These are phyloP conservation scores for Magallana ariakensis DNA, from an alignment of 1,140 invertebrate species.

Conservation along the genomic window DNA sequence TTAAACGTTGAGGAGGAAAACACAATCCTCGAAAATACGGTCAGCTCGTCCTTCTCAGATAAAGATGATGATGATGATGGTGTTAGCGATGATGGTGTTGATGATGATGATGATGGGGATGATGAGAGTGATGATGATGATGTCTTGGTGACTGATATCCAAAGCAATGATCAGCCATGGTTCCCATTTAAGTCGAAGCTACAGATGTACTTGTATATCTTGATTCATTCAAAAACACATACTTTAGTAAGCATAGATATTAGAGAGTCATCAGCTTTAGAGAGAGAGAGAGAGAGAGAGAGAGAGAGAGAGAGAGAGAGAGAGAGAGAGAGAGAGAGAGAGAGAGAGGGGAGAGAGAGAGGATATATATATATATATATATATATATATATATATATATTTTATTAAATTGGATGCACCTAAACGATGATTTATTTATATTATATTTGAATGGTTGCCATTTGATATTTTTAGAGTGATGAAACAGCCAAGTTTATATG, in stretches of 20 bases:
- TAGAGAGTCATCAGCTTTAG: not conserved
- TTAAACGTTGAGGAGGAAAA: not conserved
- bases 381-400: too few species aligned
- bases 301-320: too few species aligned
- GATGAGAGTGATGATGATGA: not conserved
- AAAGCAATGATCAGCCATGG: not conserved
- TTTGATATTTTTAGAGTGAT: slow-evolving; percentile 45
- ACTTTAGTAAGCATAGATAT: not conserved
- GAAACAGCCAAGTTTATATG: slow-evolving; percentile 50
- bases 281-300: not conserved
- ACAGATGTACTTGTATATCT: slow-evolving; percentile 39
- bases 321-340: too few species aligned
- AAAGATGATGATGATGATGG: not conserved
- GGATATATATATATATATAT: too few species aligned
- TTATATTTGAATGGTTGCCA: not conserved
- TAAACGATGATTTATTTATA: not conserved
- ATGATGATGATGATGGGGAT: too few species aligned
- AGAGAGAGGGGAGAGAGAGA: too few species aligned
- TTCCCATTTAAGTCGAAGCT: slow-evolving; percentile 35
- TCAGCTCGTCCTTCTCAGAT: not conserved
- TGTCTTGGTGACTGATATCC: not conserved
- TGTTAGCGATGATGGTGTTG: too few species aligned
- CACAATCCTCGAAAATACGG: not conserved
- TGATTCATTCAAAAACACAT: slow-evolving; percentile 46
- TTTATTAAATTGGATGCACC: too few species aligned